Evolutionary conservation across 2,888 invertebrate species (phyloP).

Genomic region (Trachelus tabidus): DNA sequence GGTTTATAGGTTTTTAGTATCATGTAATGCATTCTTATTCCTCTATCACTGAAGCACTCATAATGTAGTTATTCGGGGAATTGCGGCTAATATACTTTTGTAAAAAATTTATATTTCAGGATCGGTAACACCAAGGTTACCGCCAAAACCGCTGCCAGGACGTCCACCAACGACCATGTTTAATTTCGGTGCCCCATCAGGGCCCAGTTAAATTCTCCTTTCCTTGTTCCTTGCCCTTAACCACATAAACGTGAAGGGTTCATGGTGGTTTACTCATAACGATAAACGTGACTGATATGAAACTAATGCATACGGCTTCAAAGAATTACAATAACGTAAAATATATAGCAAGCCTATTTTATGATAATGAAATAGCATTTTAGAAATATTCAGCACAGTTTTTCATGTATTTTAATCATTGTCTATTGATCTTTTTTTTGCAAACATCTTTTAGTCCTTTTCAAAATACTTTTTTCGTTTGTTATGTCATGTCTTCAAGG

Average conservation of each 20-base stretch:
- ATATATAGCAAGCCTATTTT: background rate
- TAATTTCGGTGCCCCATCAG: constrained; percentile 61
- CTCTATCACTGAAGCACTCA: no score
- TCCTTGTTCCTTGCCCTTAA: constrained; percentile 23
- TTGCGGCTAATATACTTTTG: no score
- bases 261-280: background rate
- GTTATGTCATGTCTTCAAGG: background rate
- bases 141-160: constrained; percentile 61
- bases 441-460: background rate
- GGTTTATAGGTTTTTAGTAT: no score
- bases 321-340: background rate
- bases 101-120: constrained; percentile 36
- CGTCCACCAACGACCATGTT: constrained; percentile 63
- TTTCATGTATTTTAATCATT: background rate
- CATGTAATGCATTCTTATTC: background rate
- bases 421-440: background rate
- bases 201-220: constrained; percentile 54
- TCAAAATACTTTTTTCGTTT: background rate
- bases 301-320: background rate
- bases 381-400: background rate
- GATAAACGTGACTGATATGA: background rate
- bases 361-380: background rate
- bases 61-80: no score
- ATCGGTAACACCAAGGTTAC: constrained; percentile 61
- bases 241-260: background rate